Evolutionary conservation across 1,140 invertebrate species (phyloP).

Genomic region (Saccostrea echinata): DNA sequence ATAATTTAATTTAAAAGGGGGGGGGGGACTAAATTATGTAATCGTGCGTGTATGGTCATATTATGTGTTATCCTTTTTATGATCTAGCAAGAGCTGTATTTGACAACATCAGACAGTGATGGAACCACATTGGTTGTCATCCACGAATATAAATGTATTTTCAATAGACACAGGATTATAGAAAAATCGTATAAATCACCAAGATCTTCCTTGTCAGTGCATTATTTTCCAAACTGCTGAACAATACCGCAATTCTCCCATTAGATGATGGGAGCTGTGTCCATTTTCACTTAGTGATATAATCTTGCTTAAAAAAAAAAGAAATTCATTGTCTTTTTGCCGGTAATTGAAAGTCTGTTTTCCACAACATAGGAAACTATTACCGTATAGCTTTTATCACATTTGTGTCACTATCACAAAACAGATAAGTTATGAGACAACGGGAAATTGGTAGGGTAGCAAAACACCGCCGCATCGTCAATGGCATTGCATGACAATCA

Average conservation of each 20-base stretch:
- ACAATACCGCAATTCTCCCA: not conserved
- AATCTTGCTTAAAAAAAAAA: not conserved
- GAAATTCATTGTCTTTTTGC: not conserved
- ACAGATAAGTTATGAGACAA: slow-evolving; percentile 14
- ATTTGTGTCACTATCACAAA: not conserved
- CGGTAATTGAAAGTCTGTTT: slow-evolving; percentile 28
- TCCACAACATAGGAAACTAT: not conserved
- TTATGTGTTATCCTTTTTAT: too few species aligned
- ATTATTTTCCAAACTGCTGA: not conserved
- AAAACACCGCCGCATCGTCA: not conserved
- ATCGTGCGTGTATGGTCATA: too few species aligned
- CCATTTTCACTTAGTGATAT: not conserved
- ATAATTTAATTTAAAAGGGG: too few species aligned
- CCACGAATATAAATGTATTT: too few species aligned
- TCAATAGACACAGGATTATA: too few species aligned
- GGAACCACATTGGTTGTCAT: too few species aligned
- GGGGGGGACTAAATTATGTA: too few species aligned
- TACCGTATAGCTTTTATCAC: not conserved
- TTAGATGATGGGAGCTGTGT: not conserved
- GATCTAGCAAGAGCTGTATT: too few species aligned
- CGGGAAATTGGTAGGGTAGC: slow-evolving; percentile 5
- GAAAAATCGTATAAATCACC: not conserved
- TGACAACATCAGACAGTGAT: too few species aligned
- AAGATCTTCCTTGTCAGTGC: not conserved
- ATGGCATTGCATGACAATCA: slow-evolving; percentile 1